Percentiles rank a stretch among this genome's conserved stretches.
Evolutionary conservation across 2,113 vertebrate genomes (phyloP).

Genomic region (Halcyon malimbica): DNA sequence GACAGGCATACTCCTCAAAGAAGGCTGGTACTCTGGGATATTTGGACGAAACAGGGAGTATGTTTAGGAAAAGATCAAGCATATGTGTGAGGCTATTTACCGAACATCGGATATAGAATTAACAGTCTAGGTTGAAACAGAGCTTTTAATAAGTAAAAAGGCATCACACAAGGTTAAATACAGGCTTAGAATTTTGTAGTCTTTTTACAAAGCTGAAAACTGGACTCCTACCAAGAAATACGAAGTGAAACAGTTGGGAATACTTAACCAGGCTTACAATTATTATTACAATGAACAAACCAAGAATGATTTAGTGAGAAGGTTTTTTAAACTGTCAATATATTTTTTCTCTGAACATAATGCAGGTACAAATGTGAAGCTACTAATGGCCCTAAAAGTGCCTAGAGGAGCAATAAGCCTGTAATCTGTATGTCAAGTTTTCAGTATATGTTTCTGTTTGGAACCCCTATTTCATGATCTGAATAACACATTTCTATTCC

Average conservation of each 20-base stretch:
- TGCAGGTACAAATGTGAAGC: background rate
- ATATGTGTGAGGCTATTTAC: background rate
- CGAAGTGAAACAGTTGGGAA: background rate
- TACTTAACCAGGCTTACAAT: background rate
- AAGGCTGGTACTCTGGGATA: background rate
- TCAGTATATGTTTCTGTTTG: accelerated
- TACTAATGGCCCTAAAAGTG: background rate
- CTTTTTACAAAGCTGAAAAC: background rate
- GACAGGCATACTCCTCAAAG: background rate
- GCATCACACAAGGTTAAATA: background rate
- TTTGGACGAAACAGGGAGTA: background rate
- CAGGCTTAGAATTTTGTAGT: background rate
- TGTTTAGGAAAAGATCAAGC: background rate
- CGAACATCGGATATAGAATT: background rate
- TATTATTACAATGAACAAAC: background rate
- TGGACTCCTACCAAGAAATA: background rate
- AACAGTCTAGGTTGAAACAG: background rate
- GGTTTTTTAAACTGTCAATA: background rate
- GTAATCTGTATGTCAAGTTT: background rate
- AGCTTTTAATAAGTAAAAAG: background rate
- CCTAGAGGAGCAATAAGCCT: background rate
- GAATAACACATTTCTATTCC: background rate
- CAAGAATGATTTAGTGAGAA: background rate
- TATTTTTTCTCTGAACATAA: background rate
- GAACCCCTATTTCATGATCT: background rate